Percentiles rank a stretch among this genome's conserved stretches.
Evolutionary conservation across 2,113 vertebrate genomes (phyloP).

Genomic region (Hippocampus abdominalis): DNA sequence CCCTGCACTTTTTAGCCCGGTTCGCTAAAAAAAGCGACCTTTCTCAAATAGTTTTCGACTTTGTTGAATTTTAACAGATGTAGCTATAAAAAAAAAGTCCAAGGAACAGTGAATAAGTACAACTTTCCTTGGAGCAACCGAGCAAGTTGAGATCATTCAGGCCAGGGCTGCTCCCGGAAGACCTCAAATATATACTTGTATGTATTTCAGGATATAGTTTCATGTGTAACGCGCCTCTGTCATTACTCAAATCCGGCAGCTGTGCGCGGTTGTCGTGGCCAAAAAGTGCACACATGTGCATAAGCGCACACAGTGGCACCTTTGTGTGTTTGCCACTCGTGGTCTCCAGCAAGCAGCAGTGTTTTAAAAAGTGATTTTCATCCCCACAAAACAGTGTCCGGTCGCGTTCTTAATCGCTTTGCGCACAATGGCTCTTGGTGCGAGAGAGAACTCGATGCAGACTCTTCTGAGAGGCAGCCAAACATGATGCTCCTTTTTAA

Average conservation of each 20-base stretch:
- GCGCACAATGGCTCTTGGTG: background rate
- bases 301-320: background rate
- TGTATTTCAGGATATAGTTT: background rate
- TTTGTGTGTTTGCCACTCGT: background rate
- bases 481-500: background rate
- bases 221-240: background rate
- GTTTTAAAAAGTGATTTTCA: background rate
- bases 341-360: background rate
- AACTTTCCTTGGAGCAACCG: background rate
- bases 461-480: background rate
- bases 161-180: background rate
- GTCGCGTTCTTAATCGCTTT: background rate
- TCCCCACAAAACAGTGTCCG: background rate
- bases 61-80: background rate
- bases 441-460: background rate
- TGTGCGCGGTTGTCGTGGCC: constrained; percentile 1
- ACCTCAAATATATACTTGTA: background rate
- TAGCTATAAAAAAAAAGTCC: background rate
- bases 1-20: background rate
- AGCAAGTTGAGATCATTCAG: background rate
- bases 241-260: constrained; percentile 7
- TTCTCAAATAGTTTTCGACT: background rate
- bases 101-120: background rate
- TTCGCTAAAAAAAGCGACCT: background rate
- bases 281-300: background rate